Base-by-base conservation (phyloP, 1,140 invertebrate species). In the Oncopodura yosiiana region DNA sequence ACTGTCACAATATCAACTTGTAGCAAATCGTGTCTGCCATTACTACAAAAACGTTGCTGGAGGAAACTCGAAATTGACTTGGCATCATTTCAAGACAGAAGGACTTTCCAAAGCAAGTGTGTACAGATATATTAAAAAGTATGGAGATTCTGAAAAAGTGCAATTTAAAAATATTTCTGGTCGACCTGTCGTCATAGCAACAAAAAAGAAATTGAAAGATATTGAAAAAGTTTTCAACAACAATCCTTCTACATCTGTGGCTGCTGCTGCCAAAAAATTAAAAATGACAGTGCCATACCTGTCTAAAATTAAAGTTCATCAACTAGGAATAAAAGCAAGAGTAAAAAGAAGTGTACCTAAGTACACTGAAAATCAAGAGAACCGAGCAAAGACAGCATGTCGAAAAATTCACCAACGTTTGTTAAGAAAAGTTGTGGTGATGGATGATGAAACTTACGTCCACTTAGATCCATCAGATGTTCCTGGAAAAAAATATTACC, bases 261-360 rank as follows among this genome's bases (percentile, higher is more conserved):
- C 11, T 4, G 6, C 23, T 3, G 48, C 48, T 21, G 48, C 48
- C 23, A 36, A 9, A 19, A 50, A 8, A 38, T 8, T 38, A n/a
- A 38, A 38, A 38, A 39, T 50, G n/a, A 3, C 23, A 3, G 3
- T 3, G 4, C 9, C 12, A 3, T 9, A 14, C 3, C 8, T 38
- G 34, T 37, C 11, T 11, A 38, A 39, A 26, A 38, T 50, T 38
- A 50, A 50, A 50, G 48, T 50, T 12, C 32, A 50, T 6, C 36
- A 50, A 19, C 36, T 50, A n/a, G 37, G 48, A 3, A 50, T 50
- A 14, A 37, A 19, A 16, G 32, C 48, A 3, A 38, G 19, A 18
- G 37, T 32, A 4, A 38, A 38, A 18, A 50, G 37, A 19, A 8
- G 5, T 16, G 12, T 16, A 9, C 48, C 48, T 5, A 50, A 50